Conservation (phyloP, 2,888 invertebrate genomes). For the Rugalucina vietnamica region DNA sequence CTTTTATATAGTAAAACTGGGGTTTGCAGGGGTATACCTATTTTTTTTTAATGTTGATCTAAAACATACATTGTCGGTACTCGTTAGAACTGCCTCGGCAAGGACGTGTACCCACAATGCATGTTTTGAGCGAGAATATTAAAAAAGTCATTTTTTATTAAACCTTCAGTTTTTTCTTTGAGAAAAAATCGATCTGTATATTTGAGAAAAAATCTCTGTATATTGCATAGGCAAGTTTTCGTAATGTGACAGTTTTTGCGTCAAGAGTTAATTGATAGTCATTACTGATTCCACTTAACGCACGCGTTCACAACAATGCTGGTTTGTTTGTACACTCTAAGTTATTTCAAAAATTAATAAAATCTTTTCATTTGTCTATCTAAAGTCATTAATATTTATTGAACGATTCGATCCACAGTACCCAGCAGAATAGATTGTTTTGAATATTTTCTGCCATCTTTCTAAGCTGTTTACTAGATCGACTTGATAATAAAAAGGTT, state of each 20-base stretch:
- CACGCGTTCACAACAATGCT: neutral
- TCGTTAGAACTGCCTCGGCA: neutral
- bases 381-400: conserved; percentile 1
- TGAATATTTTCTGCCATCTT: neutral
- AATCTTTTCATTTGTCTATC: neutral
- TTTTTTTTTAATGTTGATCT: too few relatives aligned
- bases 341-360: neutral
- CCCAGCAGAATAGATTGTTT: neutral
- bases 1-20: too few relatives aligned
- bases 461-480: neutral
- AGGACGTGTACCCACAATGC: neutral
- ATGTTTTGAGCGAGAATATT: neutral
- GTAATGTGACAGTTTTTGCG: neutral
- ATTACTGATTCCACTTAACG: neutral
- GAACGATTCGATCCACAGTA: neutral
- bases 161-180: neutral
- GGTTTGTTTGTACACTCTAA: neutral
- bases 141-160: neutral
- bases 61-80: neutral
- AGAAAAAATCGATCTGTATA: neutral
- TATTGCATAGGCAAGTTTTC: too few relatives aligned
- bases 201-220: neutral
- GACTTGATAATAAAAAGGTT: neutral
- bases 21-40: too few relatives aligned
- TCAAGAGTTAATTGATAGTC: neutral